phyloP scores from a whole-genome alignment of 2,888 invertebrate genomes.

The Prionchulus punctatus region DNA sequence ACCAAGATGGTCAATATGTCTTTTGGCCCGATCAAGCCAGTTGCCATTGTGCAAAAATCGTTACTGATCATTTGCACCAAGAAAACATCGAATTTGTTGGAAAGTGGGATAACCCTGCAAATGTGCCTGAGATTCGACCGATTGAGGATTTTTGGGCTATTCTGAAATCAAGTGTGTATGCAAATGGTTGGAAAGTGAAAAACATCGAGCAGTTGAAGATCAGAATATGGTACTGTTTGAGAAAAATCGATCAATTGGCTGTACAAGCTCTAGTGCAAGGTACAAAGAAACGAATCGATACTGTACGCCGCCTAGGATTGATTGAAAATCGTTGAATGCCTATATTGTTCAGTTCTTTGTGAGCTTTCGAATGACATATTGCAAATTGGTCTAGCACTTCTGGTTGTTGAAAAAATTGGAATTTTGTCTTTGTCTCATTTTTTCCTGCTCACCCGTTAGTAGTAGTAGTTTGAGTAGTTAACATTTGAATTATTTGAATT shows the following conservation, averaged over 20 bases:
- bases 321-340: neutral
- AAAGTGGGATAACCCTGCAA: neutral
- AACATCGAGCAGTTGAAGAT: neutral
- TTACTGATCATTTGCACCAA: neutral
- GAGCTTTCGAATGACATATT: neutral
- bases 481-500: no score
- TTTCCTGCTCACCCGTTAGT: no score
- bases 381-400: neutral
- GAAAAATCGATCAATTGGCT: neutral
- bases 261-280: neutral
- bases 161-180: neutral
- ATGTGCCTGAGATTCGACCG: neutral
- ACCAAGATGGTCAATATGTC: slow-evolving; percentile 1
- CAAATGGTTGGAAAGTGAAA: neutral
- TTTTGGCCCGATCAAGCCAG: neutral
- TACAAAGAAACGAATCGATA: neutral
- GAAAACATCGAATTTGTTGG: neutral
- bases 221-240: neutral
- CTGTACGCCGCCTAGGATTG: neutral
- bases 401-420: neutral
- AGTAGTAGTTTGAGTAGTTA: no score
- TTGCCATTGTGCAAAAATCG: neutral
- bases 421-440: no score
- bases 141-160: neutral
- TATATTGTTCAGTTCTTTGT: neutral